phyloP scores from a whole-genome alignment of 1,140 invertebrate species.

The Diorhabda sublineata region DNA sequence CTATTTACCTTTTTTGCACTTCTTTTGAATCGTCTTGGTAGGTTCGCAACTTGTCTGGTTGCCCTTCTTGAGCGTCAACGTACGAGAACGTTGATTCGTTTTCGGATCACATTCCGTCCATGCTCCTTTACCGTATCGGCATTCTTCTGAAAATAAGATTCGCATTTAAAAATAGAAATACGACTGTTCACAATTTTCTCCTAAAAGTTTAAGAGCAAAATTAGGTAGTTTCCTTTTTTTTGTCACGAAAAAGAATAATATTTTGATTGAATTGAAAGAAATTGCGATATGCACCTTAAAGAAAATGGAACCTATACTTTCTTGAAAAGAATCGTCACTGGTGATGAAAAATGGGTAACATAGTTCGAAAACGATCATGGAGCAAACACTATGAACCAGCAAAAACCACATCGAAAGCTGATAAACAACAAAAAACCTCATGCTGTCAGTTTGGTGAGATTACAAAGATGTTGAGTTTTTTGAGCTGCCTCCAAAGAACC shows the following conservation, averaged over 20 bases:
- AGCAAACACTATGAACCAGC: too few relatives aligned
- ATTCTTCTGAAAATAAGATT: slow-evolving; percentile 51
- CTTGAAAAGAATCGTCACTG: too few relatives aligned
- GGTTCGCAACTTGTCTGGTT: slow-evolving; percentile 70
- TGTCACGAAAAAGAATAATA: not conserved
- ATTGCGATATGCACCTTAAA: too few relatives aligned
- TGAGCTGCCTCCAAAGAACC: too few relatives aligned
- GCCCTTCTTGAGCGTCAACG: slow-evolving; percentile 77
- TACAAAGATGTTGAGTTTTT: too few relatives aligned
- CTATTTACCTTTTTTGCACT: slow-evolving; percentile 79
- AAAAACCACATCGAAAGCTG: too few relatives aligned
- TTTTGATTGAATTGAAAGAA: too few relatives aligned
- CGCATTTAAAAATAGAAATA: not conserved
- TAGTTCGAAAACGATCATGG: too few relatives aligned
- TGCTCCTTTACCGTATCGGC: slow-evolving; percentile 75
- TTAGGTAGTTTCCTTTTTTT: not conserved
- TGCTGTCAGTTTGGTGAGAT: too few relatives aligned
- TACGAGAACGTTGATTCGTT: slow-evolving; percentile 73
- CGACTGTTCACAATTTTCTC: not conserved
- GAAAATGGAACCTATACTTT: too few relatives aligned
- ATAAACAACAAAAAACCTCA: too few relatives aligned
- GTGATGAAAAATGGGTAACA: too few relatives aligned
- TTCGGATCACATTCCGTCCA: slow-evolving; percentile 84
- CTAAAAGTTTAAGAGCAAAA: not conserved
- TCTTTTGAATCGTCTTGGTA: slow-evolving; percentile 82